Base-by-base conservation (phyloP, 2,888 invertebrate species). In the Ephialtes manifestator region DNA sequence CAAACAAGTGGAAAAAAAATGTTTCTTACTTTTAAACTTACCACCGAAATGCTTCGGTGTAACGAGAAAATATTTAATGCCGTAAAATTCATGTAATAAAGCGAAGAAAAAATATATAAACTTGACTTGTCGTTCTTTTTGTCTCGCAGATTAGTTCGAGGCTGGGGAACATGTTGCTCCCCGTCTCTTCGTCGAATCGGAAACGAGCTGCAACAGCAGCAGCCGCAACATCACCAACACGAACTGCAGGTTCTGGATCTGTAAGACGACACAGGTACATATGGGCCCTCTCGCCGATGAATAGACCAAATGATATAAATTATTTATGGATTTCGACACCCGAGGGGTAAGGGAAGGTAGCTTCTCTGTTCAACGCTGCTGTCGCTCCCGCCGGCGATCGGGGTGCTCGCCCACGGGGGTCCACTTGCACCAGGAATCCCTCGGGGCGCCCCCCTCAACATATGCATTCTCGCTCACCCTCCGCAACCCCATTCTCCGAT, bases 271-370 rank as follows among this genome's bases (percentile, higher is more conserved):
- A 93, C 93, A 93, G 93, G 93, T 93, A 93, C 93, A 93, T 92
- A 93, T 93, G 93, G 92, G 92, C 91, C 89, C 87, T 55, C 67
- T 78, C 81, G 86, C 75, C 89, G 86, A 88, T 93, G 93, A 93
- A 93, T 93, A 91, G 92, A 89, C 91, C 93, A 93, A 93, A 93
- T 93, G 93, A 93, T 93, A 93, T 93, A 93, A 93, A 93, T 93
- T 93, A 93, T 93, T 93, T 93, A 93, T 93, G 91, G 93, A 93
- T 93, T 93, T 93, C 93, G 93, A 93, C 93, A 93, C 93, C 92
- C 89, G 88, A 87, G 89, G 90, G 89, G 86, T 83, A 78, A 84
- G 87, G 82, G 86, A 85, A 84, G 80, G 83, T 67, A 84, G 81
- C 75, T 82, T 39, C 86, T 86, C 81, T 80, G 75, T 84, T 71